A percentile compares a stretch with the other conserved stretches of the same genome.
These are phyloP conservation scores for Oegoconia quadripuncta DNA, from an alignment of 2,888 invertebrate species.

Conservation along the genomic window DNA sequence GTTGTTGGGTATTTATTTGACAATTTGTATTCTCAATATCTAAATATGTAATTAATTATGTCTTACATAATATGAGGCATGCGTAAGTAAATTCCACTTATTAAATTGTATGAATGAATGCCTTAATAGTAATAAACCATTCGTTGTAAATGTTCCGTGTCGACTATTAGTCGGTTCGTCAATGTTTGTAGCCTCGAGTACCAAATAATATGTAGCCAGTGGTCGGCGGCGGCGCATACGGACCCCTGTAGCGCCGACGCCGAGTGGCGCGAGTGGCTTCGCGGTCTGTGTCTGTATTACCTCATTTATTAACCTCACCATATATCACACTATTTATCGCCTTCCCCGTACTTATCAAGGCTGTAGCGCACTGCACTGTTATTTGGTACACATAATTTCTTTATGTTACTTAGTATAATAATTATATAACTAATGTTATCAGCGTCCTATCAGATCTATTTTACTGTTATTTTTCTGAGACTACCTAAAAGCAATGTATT, in stretches of 20 bases:
- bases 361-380: slow-evolving; percentile 73
- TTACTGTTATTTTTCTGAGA: slow-evolving; percentile 76
- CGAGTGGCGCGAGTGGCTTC: slow-evolving; percentile 10
- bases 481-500: slow-evolving; percentile 76
- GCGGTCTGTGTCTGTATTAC: slow-evolving; percentile 54
- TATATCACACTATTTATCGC: slow-evolving; percentile 54
- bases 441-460: slow-evolving; percentile 64
- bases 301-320: slow-evolving; percentile 70
- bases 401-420: slow-evolving; percentile 66
- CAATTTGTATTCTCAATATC: slow-evolving; percentile 60
- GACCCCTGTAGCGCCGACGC: neutral
- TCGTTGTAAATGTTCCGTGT: slow-evolving; percentile 46
- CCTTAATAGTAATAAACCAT: slow-evolving; percentile 65
- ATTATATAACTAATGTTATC: slow-evolving; percentile 60
- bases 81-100: slow-evolving; percentile 50
- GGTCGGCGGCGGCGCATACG: neutral
- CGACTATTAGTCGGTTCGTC: slow-evolving; percentile 30
- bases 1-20: slow-evolving; percentile 70
- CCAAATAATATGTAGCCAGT: slow-evolving; percentile 58
- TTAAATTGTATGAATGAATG: slow-evolving; percentile 59
- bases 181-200: slow-evolving; percentile 47
- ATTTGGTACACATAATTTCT: slow-evolving; percentile 70
- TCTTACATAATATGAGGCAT: slow-evolving; percentile 55
- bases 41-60: slow-evolving; percentile 44
- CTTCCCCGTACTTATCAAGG: slow-evolving; percentile 65